Conservation (phyloP, 1,140 invertebrate species). For the Odontomachus brunneus region DNA sequence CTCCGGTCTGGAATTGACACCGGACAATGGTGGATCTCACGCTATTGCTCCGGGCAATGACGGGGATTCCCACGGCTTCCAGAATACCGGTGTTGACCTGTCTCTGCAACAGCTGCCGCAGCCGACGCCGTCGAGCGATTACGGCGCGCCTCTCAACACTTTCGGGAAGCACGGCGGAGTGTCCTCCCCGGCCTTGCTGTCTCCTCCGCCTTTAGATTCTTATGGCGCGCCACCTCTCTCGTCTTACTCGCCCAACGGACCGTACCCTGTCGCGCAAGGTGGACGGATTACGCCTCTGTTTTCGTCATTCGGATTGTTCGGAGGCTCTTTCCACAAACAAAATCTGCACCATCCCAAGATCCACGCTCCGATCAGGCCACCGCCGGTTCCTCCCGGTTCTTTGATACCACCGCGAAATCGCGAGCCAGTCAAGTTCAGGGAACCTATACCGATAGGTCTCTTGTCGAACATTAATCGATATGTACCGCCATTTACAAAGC, state of each 20-base stretch:
- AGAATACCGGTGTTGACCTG: conserved; percentile 64
- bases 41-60: not conserved
- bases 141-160: conserved; percentile 43
- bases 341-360: conserved; percentile 61
- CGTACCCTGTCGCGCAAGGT: conserved; percentile 86
- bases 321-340: conserved; percentile 62
- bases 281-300: conserved; percentile 83
- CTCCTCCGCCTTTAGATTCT: conserved; percentile 78
- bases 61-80: conserved; percentile 17
- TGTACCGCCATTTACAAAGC: conserved; percentile 80
- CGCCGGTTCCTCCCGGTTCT: conserved; percentile 79
- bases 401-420: conserved; percentile 82
- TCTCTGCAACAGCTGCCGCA: conserved; percentile 75
- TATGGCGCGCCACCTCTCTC: conserved; percentile 85
- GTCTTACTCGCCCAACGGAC: conserved; percentile 83
- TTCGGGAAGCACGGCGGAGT: conserved; percentile 69
- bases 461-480: conserved; percentile 84
- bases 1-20: conserved; percentile 24
- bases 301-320: conserved; percentile 77
- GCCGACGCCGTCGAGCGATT: conserved; percentile 64
- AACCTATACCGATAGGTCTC: conserved; percentile 89
- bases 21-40: conserved; percentile 48
- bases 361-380: conserved; percentile 86
- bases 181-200: conserved; percentile 59
- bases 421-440: conserved; percentile 87